Evolutionary conservation across 2,113 vertebrate genomes (phyloP), one percentile per base, ranked within the genome.

Genomic region (Malurus alboscapulatus): DNA sequence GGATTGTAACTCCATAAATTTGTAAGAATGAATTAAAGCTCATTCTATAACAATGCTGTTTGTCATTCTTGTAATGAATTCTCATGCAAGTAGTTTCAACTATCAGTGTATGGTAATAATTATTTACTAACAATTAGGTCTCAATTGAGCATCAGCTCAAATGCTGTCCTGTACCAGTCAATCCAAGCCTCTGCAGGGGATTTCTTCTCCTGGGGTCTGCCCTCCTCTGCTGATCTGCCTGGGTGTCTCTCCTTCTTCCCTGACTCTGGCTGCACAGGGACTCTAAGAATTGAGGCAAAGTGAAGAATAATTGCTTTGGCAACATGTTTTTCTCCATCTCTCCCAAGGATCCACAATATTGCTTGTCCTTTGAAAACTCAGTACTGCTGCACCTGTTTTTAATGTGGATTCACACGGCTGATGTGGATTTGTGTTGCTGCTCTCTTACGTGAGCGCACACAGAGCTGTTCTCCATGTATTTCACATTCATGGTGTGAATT

Each of bases 71-170:
- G 1, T 58, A 96, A 85, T 79, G 71, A 87, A 90, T 94, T 92
- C 79, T 93, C 75, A 88, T 93, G 59, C 85, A 95, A 94, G 55
- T 27, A 69, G 75, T 71, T 80, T 90, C 77, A 88, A 66, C 79
- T 83, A 69, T 94, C 47, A 77, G 32, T 66, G 47, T 88, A 77
- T 62, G 59, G 18, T 87, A 82, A 71, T 89, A 82, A 95, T 92
- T 91, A 68, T 89, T 95, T 92, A 89, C 93, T 72, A 92, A 89
- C 69, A 91, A 72, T 94, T 91, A 94, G 66, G 66, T 95, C 67
- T 88, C 68, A 88, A 7, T 58, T 77, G 72, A 83, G 59, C 34
- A 3, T 90, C 42, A 69, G 47, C 32, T 94, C 54, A 79, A 66
- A 51, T 58, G 42, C 51, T 83, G 34, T 54, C 58, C 67, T 58